Base-by-base conservation (phyloP, 2,797 vertebrate species). In the Agapornis canus region DNA sequence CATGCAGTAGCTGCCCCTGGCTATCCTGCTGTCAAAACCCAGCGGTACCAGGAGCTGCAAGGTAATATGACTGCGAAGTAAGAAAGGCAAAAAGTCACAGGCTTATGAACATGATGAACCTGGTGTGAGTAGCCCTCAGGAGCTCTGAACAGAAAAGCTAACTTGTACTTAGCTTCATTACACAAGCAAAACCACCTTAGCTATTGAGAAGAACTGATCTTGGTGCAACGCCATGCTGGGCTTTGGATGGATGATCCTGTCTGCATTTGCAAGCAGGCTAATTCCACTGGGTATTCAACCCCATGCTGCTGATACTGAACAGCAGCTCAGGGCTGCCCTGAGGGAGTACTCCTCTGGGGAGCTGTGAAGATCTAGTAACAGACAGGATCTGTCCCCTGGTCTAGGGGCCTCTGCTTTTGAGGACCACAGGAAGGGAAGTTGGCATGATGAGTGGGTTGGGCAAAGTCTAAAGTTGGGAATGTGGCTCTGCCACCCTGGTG, bases 311-410 rank as follows among this genome's bases (percentile, higher is more conserved):
- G 48, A 47, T 13, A 54, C 2, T 47, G 23, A 25, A 4, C 63
- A 77, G 54, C 52, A 60, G 23, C 27, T 52, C 45, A 52, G 39
- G 48, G 45, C 61, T 94, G 52, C 37, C 14, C 1, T 2, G 15
- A 52, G 23, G 9, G 21, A 39, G 10, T 4, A 7, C 5, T 85
- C 3, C 48, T 56, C 45, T 21, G 20, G 21, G 31, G 4, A 88
- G 8, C 5, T 1, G 0, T 1, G 3, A 25, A 49, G 43, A 60
- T 35, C 27, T 47, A 42, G 23, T 39, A 21, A 5, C 19, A 61
- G n/a, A 29, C 42, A 37, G n/a, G 52, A 29, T 25, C 32, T 63
- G 26, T n/a, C 3, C 22, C 5, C 10, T 32, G 29, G 32, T 3
- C 2, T 23, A n/a, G 29, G 3, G 21, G 3, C 21, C 9, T 85